phyloP scores from a whole-genome alignment of 2,797 vertebrate genomes.

The Luscinia luscinia region DNA sequence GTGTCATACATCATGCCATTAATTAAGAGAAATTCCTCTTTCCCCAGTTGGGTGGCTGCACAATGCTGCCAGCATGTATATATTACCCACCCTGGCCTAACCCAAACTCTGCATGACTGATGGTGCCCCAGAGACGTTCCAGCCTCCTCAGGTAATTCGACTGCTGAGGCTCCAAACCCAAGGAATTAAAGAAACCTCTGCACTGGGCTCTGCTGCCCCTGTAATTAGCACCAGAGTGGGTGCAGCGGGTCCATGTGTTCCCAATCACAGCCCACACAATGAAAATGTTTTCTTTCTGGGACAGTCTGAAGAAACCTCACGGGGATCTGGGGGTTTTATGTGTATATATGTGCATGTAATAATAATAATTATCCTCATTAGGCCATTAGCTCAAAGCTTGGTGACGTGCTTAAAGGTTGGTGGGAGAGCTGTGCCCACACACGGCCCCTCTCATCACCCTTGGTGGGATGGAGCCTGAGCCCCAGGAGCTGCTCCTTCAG shows the following conservation, averaged over 20 bases:
- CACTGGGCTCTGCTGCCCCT: slow-evolving; percentile 61
- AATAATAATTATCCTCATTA: slow-evolving; percentile 70
- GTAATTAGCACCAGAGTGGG: slow-evolving; percentile 76
- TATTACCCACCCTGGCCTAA: slow-evolving; percentile 67
- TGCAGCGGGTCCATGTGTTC: slow-evolving; percentile 72
- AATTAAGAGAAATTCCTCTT: slow-evolving; percentile 74
- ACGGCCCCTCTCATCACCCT: background rate
- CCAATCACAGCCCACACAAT: slow-evolving; percentile 78
- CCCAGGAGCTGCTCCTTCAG: background rate
- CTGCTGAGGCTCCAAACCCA: slow-evolving; percentile 53
- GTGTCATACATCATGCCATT: slow-evolving; percentile 51
- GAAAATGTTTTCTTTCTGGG: slow-evolving; percentile 79
- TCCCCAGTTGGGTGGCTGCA: slow-evolving; percentile 54
- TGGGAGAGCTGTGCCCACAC: background rate
- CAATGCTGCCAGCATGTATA: slow-evolving; percentile 14
- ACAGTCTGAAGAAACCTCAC: slow-evolving; percentile 71
- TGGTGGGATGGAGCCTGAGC: background rate
- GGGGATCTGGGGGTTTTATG: slow-evolving; percentile 45
- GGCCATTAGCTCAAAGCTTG: slow-evolving; percentile 38
- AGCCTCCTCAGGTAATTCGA: slow-evolving; percentile 69
- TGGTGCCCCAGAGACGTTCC: slow-evolving; percentile 64
- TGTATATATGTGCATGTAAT: slow-evolving; percentile 37
- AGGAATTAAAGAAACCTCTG: slow-evolving; percentile 67
- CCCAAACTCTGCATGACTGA: slow-evolving; percentile 48
- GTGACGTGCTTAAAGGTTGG: background rate